phyloP scores from a whole-genome alignment of 2,888 invertebrate genomes.

The Sarcophaga carnaria region DNA sequence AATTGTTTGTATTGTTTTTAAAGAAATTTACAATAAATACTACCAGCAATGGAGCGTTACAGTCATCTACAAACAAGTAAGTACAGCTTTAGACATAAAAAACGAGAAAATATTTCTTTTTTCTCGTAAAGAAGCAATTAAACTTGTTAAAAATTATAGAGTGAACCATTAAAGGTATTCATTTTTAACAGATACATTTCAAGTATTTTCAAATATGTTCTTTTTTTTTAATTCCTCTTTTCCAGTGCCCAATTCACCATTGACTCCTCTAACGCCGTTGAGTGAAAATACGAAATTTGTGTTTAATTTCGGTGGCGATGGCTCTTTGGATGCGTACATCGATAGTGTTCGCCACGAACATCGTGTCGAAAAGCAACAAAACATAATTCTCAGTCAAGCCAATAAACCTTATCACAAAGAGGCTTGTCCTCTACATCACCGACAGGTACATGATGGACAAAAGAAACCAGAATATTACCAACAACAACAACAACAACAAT shows the following conservation, averaged over 20 bases:
- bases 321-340: constrained; percentile 60
- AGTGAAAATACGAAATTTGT: constrained; percentile 70
- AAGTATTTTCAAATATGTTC: neutral
- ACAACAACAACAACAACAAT: constrained; percentile 3
- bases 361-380: constrained; percentile 51
- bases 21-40: no score
- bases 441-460: constrained; percentile 19
- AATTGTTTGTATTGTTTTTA: constrained; percentile 17
- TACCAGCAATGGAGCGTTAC: constrained; percentile 57
- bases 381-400: constrained; percentile 34
- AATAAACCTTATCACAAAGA: constrained; percentile 34
- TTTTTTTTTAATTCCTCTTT: neutral
- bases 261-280: constrained; percentile 74
- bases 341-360: constrained; percentile 54
- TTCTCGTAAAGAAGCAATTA: neutral
- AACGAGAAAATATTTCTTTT: neutral
- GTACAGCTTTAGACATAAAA: neutral
- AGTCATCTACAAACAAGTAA: constrained; percentile 57
- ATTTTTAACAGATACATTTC: neutral
- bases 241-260: constrained; percentile 74
- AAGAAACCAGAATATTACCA: neutral
- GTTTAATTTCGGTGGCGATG: constrained; percentile 71
- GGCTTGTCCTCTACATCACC: neutral
- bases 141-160: neutral
- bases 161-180: neutral